Evolutionary conservation across 2,888 invertebrate species (phyloP), one percentile per base, ranked within the genome.

Genomic region (Latrodectus hesperus): DNA sequence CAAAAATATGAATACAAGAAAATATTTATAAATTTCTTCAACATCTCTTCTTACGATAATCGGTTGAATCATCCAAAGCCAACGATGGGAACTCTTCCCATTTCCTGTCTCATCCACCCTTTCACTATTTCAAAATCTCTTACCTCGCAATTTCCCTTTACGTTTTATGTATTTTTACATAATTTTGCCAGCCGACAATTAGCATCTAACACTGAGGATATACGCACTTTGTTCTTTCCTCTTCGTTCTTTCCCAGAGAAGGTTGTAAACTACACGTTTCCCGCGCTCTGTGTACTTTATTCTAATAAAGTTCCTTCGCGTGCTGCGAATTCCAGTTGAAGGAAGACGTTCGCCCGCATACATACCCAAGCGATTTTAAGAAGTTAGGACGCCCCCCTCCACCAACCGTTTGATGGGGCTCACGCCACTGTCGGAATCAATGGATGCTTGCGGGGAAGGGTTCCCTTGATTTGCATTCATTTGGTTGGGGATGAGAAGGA

Each of bases 361-460:
- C 82, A 82, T 82, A 82, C 74, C 74, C 82, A 75, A 75, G 75
- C 75, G 82, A 82, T 82, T 82, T 75, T 82, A 82, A 82, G 82
- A 82, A 75, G 82, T 82, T 82, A 68, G 68, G 82, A 70, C 75
- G 75, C 70, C 38, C 75, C 74, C 52, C 52, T 17, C 53, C 22
- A 51, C 52, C 67, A 26, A 17, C 5, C 5, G 67, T 68, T 17
- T 60, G 60, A 60, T 60, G 60, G 60, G 60, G 60, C 60, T 16
- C 12, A 10, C 60, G n/a, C 14, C 49, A n/a, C 55, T 52, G 38
- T 22, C 74, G 55, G 53, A 81, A 81, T 81, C 74, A 65, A 81
- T 81, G 81, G 81, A 12, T 26, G n/a, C 49, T 14, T 51, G n/a
- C 68, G 8, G 68, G 53, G 77, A 26, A n/a, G n/a, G 70, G 6